Conservation (phyloP, 2,797 vertebrate species). For the Propithecus perrieri region DNA sequence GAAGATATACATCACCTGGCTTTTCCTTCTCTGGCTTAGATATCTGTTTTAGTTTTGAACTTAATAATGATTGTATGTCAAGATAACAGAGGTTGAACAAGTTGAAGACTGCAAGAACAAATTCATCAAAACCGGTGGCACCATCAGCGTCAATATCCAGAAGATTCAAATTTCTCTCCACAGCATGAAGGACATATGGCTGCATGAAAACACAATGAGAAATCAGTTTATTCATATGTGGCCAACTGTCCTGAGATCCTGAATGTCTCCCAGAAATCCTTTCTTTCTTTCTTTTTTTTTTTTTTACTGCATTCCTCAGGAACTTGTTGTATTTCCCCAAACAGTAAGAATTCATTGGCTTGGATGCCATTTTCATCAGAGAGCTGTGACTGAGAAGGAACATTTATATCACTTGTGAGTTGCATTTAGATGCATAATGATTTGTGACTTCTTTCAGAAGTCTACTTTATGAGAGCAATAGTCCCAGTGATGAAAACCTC, state of each 20-base stretch:
- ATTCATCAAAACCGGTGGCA: slow-evolving; percentile 66
- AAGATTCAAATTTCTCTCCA: slow-evolving; percentile 63
- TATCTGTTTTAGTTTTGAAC: background rate
- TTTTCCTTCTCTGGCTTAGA: slow-evolving; percentile 24
- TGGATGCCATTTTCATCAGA: background rate
- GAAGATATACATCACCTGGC: background rate
- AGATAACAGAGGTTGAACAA: slow-evolving; percentile 46
- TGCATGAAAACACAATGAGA: slow-evolving; percentile 52
- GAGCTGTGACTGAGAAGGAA: background rate
- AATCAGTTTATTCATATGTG: background rate
- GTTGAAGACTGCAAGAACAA: slow-evolving; percentile 65
- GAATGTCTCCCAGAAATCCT: background rate
- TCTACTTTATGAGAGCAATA: background rate
- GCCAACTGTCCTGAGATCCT: background rate
- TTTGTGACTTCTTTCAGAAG: background rate
- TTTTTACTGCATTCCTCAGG: background rate
- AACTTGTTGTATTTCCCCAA: background rate
- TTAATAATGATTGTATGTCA: slow-evolving; percentile 27
- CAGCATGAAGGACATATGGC: slow-evolving; percentile 37
- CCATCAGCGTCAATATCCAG: background rate
- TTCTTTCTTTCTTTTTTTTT: background rate
- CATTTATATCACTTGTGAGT: background rate
- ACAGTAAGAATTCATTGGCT: background rate
- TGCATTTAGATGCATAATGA: background rate
- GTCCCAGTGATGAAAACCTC: background rate